These are phyloP conservation scores for Melanogrammus aeglefinus DNA, from an alignment of 2,797 vertebrate species.

Conservation along the genomic window DNA sequence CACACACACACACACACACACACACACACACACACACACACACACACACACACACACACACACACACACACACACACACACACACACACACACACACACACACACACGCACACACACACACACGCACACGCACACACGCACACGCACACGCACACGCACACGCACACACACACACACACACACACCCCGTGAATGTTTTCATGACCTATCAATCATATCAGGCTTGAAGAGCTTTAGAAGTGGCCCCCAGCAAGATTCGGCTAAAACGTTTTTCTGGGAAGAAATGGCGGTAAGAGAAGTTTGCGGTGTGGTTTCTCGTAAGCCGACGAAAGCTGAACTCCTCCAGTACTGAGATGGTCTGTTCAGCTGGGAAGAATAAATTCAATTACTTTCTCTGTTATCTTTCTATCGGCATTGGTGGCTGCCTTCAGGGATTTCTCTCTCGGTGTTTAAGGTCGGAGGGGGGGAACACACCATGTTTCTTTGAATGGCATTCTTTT, in stretches of 20 bases:
- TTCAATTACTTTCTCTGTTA: background rate
- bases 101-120: conserved; percentile 7
- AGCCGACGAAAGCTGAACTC: background rate
- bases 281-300: background rate
- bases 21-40: conserved; percentile 12
- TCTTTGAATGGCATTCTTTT: too few species aligned
- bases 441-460: background rate
- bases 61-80: too few species aligned
- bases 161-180: background rate
- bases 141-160: conserved; percentile 9
- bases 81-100: background rate
- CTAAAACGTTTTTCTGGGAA: background rate
- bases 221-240: background rate
- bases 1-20: conserved; percentile 6
- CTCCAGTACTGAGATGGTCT: background rate
- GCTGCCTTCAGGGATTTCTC: background rate
- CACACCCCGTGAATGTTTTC: background rate
- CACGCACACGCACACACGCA: conserved; percentile 4
- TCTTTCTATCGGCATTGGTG: background rate
- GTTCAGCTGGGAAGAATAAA: background rate
- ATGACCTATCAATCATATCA: background rate
- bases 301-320: background rate
- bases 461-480: too few species aligned
- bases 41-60: too few species aligned
- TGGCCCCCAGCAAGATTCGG: background rate